phyloP scores from a whole-genome alignment of 1,140 invertebrate genomes.

The Procambarus clarkii region DNA sequence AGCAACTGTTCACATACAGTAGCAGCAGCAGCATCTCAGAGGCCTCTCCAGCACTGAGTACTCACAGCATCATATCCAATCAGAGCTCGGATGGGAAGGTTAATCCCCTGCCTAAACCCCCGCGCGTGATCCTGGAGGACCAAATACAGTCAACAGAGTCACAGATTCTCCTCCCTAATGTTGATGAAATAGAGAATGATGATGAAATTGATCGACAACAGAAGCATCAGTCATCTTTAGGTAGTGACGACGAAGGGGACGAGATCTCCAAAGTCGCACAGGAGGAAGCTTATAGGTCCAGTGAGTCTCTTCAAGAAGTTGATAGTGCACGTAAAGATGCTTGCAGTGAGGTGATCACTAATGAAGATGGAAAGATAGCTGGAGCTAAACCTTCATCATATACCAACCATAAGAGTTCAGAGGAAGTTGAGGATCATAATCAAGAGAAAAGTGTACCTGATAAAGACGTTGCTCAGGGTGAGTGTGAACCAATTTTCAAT shows the following conservation, averaged over 20 bases:
- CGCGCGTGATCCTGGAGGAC: constrained; percentile 4
- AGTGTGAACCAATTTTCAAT: background rate
- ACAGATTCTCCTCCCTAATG: background rate
- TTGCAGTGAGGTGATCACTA: background rate
- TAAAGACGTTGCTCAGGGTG: background rate
- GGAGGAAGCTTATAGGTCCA: background rate
- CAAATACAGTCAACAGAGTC: constrained; percentile 25
- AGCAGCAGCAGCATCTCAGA: background rate
- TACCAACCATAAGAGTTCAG: background rate
- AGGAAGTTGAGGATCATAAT: constrained; percentile 3
- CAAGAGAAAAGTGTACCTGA: constrained; percentile 5
- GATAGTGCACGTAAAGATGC: background rate
- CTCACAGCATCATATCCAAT: background rate
- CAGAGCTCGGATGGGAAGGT: background rate
- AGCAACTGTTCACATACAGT: background rate
- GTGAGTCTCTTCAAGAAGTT: background rate
- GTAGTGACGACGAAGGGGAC: background rate
- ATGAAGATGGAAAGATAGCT: background rate
- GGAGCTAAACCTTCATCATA: background rate
- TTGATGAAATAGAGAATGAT: too few relatives aligned
- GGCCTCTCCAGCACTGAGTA: background rate
- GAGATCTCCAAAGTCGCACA: background rate
- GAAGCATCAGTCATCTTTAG: background rate
- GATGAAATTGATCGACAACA: background rate
- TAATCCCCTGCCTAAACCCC: constrained; percentile 55